Evolutionary conservation across 1,140 invertebrate species (phyloP), one percentile per base, ranked within the genome.

Genomic region (Hyposmocoma kahamanoa): DNA sequence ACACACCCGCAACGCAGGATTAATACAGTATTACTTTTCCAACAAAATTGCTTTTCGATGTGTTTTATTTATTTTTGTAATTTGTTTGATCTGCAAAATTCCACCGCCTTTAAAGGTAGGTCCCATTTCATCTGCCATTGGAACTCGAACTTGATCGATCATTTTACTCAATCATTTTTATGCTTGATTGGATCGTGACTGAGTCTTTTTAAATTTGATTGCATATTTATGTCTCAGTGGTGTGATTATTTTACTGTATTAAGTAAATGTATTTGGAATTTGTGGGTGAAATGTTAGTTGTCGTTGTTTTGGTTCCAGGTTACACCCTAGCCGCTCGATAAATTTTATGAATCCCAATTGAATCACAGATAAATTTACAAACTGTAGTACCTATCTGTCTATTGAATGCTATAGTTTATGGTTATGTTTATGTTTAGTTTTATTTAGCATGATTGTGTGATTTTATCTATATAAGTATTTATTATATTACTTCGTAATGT

Each of bases 361-460:
- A 65, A 70, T 72, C 72, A 83, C 82, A 85, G 82, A 85, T 85
- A 85, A 85, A 85, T 85, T 85, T 85, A 85, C 79, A 72, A 56
- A 54, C 51, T 59, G 73, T 62, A 67, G 56, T 56, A 38, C 60
- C 54, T 71, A 57, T 66, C 56, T 56, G 56, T 60, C 66, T 58
- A 48, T 28, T 72, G 63, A 70, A 73, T 73, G 68, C 61, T 64
- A 64, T 61, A 57, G 58, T 71, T 66, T 66, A 67, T 66, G 55
- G 78, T 75, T 72, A 71, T 55, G 58, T 71, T 66, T 66, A 67
- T 66, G 55, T 81, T 75, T 72, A 71, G 49, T 67, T 67, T 72
- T 62, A 43, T n/a, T 69, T 59, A 72, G 74, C 72, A 79, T 82
- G 76, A 56, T 49, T 75, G 72, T 76, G 55, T 75, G 32, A 36